phyloP scores from a whole-genome alignment of 2,888 invertebrate species.

The Agelastica alni region DNA sequence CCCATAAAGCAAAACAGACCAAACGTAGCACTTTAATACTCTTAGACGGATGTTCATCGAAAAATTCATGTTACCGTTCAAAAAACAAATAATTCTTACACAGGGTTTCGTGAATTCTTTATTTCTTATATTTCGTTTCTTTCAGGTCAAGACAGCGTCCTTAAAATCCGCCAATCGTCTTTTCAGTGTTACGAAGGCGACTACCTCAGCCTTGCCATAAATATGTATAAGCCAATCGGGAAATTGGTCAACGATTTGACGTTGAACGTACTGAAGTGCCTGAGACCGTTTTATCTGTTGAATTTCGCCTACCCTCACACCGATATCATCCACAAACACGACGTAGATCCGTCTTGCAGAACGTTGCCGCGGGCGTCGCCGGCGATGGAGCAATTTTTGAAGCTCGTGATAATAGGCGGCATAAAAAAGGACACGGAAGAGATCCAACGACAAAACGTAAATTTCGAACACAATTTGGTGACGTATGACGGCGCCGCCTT shows the following conservation, averaged over 20 bases:
- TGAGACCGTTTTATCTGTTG: conserved; percentile 26
- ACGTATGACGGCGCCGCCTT: not conserved
- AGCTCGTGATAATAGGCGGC: not conserved
- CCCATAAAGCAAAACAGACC: no score
- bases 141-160: no score
- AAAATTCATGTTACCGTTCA: no score
- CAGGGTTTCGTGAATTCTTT: no score
- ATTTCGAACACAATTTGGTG: not conserved
- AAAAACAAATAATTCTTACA: no score
- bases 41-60: no score
- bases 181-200: conserved; percentile 35
- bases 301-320: conserved; percentile 20
- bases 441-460: not conserved
- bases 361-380: conserved; percentile 13
- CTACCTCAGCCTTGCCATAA: conserved; percentile 31
- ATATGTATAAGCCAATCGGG: conserved; percentile 37
- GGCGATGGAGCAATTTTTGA: conserved; percentile 22
- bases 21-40: no score
- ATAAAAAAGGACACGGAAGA: not conserved
- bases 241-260: conserved; percentile 29
- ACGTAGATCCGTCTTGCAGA: conserved; percentile 27
- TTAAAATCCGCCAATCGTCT: not conserved
- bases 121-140: no score
- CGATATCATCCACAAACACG: conserved; percentile 31
- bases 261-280: conserved; percentile 32